phyloP scores from a whole-genome alignment of 1,140 invertebrate species.

The Papilio machaon region DNA sequence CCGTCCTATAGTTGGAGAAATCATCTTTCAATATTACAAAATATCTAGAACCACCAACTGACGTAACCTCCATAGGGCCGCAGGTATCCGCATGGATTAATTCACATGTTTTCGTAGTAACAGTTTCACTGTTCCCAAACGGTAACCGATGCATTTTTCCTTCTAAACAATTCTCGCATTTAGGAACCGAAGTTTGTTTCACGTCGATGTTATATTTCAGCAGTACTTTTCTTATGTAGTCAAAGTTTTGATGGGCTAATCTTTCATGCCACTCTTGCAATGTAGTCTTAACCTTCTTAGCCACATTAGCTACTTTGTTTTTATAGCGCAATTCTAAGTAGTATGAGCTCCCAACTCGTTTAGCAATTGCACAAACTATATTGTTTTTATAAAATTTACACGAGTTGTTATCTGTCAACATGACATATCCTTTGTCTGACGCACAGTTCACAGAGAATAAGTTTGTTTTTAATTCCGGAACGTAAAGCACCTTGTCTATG shows the following conservation, averaged over 20 bases:
- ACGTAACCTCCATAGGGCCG: no score
- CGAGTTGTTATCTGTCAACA: conserved; percentile 49
- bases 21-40: no score
- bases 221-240: conserved; percentile 61
- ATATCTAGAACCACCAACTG: no score
- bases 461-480: conserved; percentile 66
- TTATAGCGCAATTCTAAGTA: background rate
- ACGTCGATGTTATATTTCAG: conserved; percentile 53
- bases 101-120: no score
- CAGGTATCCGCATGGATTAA: no score
- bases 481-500: conserved; percentile 55
- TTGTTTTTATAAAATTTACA: conserved; percentile 52
- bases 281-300: background rate
- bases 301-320: background rate
- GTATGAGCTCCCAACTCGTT: conserved; percentile 25
- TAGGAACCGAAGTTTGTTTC: conserved; percentile 37
- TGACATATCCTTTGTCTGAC: conserved; percentile 57
- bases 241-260: conserved; percentile 70
- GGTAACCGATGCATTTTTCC: conserved; percentile 65
- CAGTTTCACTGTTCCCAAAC: conserved; percentile 31
- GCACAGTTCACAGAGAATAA: conserved; percentile 63
- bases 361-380: conserved; percentile 37
- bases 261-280: conserved; percentile 67
- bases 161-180: conserved; percentile 67
- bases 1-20: no score